Evolutionary conservation across 30 jellyfish, hydroid and myxozoan genomes (phyloP).

Genomic region (Nemopilema nomurai): DNA sequence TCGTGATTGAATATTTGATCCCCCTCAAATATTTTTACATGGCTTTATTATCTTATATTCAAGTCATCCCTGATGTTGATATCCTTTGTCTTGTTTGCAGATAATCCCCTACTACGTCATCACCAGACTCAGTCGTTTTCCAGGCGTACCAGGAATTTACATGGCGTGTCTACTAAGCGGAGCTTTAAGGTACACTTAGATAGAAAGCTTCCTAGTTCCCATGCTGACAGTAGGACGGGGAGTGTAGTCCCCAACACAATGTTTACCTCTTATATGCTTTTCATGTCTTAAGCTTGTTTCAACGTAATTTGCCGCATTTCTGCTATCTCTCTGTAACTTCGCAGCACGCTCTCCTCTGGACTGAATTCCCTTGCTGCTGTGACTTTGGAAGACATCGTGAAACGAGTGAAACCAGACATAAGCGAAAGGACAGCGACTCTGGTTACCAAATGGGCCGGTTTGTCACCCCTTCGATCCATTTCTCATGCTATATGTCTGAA

Average conservation of each 20-base stretch:
- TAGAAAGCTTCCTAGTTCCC: not conserved
- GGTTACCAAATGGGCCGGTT: slow-evolving; percentile 12
- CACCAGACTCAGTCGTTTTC: slow-evolving; percentile 55
- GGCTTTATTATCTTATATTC: no score
- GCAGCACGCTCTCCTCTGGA: slow-evolving; percentile 74
- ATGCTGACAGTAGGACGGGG: not conserved
- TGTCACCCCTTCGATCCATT: not conserved
- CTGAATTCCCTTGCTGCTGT: slow-evolving; percentile 74
- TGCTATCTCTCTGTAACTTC: not conserved
- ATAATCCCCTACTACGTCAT: slow-evolving; percentile 72
- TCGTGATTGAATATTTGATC: no score
- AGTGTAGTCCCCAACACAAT: not conserved
- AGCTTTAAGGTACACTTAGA: slow-evolving; percentile 65
- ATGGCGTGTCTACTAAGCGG: slow-evolving; percentile 81
- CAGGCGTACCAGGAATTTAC: slow-evolving; percentile 77
- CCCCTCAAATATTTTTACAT: no score
- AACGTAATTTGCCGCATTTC: no score
- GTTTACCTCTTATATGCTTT: no score
- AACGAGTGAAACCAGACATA: slow-evolving; percentile 24
- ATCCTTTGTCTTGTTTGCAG: not conserved
- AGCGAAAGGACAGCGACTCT: slow-evolving; percentile 32
- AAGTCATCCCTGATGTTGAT: no score
- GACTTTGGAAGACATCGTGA: slow-evolving; percentile 57
- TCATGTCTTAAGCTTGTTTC: no score
- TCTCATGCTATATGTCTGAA: not conserved